A percentile compares a stretch with the other conserved stretches of the same genome.
Conservation (phyloP, 2,113 vertebrate species). For the Diadophis punctatus region DNA sequence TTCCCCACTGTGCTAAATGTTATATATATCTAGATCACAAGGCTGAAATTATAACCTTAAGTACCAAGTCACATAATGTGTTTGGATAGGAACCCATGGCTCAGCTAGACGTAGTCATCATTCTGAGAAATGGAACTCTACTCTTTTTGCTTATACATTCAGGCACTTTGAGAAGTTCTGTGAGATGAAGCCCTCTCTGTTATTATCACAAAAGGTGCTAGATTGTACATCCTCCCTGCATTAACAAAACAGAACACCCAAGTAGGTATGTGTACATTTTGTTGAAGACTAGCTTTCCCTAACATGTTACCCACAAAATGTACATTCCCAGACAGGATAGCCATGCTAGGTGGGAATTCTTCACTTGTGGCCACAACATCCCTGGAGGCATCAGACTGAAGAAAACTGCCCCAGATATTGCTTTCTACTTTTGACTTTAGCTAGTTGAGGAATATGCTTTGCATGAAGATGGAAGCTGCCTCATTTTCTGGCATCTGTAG, state of each 20-base stretch:
- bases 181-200: not conserved
- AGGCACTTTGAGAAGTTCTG: not conserved
- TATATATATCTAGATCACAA: constrained; percentile 15
- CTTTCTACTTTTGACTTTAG: not conserved
- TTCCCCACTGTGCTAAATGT: constrained; percentile 23
- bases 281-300: not conserved
- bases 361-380: not conserved
- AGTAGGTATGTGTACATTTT: not conserved
- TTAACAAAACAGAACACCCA: not conserved
- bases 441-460: not conserved
- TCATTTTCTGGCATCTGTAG: not conserved
- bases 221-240: not conserved
- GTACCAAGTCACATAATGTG: not conserved
- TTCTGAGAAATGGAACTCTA: not conserved
- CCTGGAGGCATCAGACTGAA: not conserved
- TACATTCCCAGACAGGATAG: not conserved
- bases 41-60: constrained; percentile 23
- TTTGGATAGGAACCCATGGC: constrained; percentile 11
- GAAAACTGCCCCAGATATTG: not conserved
- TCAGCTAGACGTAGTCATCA: not conserved
- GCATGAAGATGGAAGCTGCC: not conserved
- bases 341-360: not conserved
- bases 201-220: constrained; percentile 2
- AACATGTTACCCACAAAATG: not conserved
- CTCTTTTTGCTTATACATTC: not conserved